These are phyloP conservation scores for Torymus aiolomorphi DNA, from an alignment of 2,888 invertebrate genomes.

Conservation along the genomic window DNA sequence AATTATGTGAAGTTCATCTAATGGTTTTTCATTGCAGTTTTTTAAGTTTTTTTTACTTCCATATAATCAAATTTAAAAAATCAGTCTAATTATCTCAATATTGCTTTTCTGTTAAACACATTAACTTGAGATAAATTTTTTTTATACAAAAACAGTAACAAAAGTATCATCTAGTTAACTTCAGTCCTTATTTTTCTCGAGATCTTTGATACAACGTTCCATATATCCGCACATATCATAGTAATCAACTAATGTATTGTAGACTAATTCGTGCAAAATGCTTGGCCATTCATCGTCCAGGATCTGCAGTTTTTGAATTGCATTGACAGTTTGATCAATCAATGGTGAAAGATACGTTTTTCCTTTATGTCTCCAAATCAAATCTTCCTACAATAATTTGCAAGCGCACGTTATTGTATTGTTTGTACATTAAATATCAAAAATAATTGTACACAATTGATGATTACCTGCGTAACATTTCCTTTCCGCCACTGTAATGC, in stretches of 20 bases:
- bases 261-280: conserved; percentile 86
- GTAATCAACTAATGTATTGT: conserved; percentile 87
- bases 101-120: conserved; percentile 21
- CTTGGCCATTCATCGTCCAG: conserved; percentile 87
- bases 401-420: not conserved
- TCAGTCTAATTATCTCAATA: conserved; percentile 45
- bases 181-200: conserved; percentile 59
- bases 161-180: conserved; percentile 11
- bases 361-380: conserved; percentile 85
- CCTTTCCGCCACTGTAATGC: conserved; percentile 88
- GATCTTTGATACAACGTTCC: conserved; percentile 77
- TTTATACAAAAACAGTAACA: conserved; percentile 60
- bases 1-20: too few relatives aligned
- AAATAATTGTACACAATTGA: conserved; percentile 4
- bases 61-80: conserved; percentile 19
- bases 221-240: conserved; percentile 88
- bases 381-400: conserved; percentile 79
- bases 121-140: conserved; percentile 58
- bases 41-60: too few relatives aligned
- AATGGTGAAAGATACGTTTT: conserved; percentile 83
- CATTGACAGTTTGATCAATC: conserved; percentile 85
- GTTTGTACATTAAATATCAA: not conserved
- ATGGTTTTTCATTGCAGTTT: too few relatives aligned
- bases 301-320: conserved; percentile 85
- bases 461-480: conserved; percentile 76